Evolutionary conservation across 2,113 vertebrate genomes (phyloP).

Genomic region (Varanus salvator): DNA sequence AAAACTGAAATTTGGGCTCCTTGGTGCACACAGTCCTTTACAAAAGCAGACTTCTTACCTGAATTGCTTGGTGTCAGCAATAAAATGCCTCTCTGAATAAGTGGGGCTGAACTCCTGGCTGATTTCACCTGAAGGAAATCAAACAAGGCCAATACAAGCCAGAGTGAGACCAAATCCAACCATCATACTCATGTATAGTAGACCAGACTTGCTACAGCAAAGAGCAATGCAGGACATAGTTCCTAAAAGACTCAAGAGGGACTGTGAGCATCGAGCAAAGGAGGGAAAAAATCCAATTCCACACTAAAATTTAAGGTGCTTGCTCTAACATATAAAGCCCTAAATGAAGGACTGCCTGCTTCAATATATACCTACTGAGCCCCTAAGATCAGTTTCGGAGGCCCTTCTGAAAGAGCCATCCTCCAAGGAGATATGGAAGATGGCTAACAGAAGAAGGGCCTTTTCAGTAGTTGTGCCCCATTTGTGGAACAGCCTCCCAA

Average conservation of each 20-base stretch:
- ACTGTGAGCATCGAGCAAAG: background rate
- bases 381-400: too few species aligned
- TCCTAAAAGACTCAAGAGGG: background rate
- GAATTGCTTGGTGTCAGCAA: constrained; percentile 80
- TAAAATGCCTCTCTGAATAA: constrained; percentile 80
- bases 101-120: constrained; percentile 96
- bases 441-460: too few species aligned
- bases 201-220: background rate
- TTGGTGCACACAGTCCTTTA: background rate
- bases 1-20: background rate
- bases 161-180: background rate
- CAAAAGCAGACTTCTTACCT: constrained; percentile 73
- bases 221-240: background rate
- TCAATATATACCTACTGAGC: too few species aligned
- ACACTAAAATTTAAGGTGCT: background rate
- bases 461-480: too few species aligned
- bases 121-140: constrained; percentile 85
- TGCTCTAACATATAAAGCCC: too few species aligned
- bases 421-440: too few species aligned
- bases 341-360: too few species aligned
- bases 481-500: too few species aligned
- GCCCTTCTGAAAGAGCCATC: too few species aligned
- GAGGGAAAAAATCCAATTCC: background rate
- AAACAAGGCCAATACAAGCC: constrained; percentile 29
- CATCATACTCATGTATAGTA: background rate